Percentiles rank a stretch among this genome's conserved stretches.
Evolutionary conservation across 2,888 invertebrate species (phyloP).

Genomic region (Patella pellucida): DNA sequence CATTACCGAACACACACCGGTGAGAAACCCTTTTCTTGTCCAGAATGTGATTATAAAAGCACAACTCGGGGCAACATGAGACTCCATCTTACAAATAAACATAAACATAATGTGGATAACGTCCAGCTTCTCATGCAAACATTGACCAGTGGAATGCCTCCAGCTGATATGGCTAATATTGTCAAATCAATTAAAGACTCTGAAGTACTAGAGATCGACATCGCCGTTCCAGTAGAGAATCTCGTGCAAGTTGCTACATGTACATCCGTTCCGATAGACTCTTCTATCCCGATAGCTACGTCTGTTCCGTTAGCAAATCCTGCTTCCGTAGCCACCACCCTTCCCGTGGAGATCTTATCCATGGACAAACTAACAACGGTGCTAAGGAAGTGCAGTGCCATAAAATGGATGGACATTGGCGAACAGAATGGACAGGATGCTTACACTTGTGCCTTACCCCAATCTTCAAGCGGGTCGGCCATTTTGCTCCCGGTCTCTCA

Average conservation of each 20-base stretch:
- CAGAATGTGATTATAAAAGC: slow-evolving; percentile 53
- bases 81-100: slow-evolving; percentile 52
- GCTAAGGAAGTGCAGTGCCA: neutral
- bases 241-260: neutral
- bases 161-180: neutral
- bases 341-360: too few relatives aligned
- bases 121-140: slow-evolving; percentile 45
- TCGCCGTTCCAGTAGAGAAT: neutral
- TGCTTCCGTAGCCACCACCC: too few relatives aligned
- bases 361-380: too few relatives aligned
- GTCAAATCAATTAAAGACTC: neutral
- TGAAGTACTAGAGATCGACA: neutral
- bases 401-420: neutral
- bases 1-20: slow-evolving; percentile 60
- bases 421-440: neutral
- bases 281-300: too few relatives aligned
- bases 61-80: slow-evolving; percentile 61
- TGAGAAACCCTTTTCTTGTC: slow-evolving; percentile 57
- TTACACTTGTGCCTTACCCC: neutral
- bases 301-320: too few relatives aligned
- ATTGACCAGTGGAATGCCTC: slow-evolving; percentile 12
- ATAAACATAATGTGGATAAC: slow-evolving; percentile 40
- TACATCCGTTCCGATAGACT: slow-evolving; percentile 4
- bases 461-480: neutral
- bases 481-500: neutral